Percentiles rank a stretch among this genome's conserved stretches.
phyloP scores from a whole-genome alignment of 2,888 invertebrate genomes.

The Cacoxenus indagator region DNA sequence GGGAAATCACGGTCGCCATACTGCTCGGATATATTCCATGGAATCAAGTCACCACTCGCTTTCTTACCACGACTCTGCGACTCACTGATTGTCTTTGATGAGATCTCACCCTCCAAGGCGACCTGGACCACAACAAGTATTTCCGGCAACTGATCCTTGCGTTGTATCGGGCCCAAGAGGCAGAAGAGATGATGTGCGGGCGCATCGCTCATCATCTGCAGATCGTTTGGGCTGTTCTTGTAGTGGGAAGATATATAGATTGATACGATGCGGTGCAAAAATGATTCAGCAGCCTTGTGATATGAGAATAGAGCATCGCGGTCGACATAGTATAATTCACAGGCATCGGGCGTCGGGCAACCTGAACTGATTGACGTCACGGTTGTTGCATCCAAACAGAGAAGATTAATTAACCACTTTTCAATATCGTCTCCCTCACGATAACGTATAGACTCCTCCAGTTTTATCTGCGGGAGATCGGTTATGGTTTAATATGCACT shows the following conservation, averaged over 20 bases:
- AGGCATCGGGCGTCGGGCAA: conserved; percentile 89
- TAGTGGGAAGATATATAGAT: conserved; percentile 98
- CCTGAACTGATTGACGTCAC: conserved; percentile 78
- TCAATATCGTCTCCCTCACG: conserved; percentile 89
- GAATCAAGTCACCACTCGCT: conserved; percentile 96
- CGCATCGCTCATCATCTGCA: conserved; percentile 98
- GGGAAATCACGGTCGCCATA: conserved; percentile 96
- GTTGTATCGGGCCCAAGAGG: conserved; percentile 87
- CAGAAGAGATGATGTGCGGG: conserved; percentile 98
- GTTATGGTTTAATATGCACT: neutral
- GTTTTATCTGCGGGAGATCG: conserved; percentile 75
- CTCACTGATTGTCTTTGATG: conserved; percentile 78
- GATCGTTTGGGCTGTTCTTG: conserved; percentile 98
- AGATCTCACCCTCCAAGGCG: conserved; percentile 83
- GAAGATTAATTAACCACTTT: conserved; percentile 88
- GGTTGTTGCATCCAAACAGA: conserved; percentile 90
- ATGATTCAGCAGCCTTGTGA: conserved; percentile 92
- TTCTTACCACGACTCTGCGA: conserved; percentile 88
- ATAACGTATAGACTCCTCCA: conserved; percentile 97
- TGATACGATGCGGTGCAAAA: conserved; percentile 91
- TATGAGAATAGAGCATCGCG: conserved; percentile 97
- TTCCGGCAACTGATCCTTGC: conserved; percentile 85
- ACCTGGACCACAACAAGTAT: conserved; percentile 93
- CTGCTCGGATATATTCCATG: conserved; percentile 98
- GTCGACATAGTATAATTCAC: conserved; percentile 90